Evolutionary conservation across 2,113 vertebrate genomes (phyloP).

Genomic region (Salvelinus namaycush): DNA sequence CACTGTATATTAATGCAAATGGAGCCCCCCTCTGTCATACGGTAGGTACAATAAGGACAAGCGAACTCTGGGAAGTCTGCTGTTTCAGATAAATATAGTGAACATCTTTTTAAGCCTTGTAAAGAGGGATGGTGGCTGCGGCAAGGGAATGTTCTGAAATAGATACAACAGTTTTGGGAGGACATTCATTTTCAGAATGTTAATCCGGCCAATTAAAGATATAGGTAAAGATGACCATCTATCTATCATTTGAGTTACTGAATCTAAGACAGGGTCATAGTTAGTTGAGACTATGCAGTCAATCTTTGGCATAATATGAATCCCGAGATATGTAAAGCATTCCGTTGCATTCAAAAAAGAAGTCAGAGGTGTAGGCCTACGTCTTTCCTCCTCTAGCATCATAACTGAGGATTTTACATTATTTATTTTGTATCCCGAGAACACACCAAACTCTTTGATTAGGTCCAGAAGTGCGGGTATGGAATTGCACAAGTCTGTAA

Average conservation of each 20-base stretch:
- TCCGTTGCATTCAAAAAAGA: background rate
- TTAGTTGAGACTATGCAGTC: background rate
- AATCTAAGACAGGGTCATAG: background rate
- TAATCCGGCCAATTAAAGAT: background rate
- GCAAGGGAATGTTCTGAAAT: too few species aligned
- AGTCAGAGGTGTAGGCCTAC: too few species aligned
- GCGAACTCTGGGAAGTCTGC: background rate
- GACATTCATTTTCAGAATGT: constrained; percentile 4
- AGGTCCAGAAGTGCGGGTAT: too few species aligned
- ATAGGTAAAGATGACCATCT: constrained; percentile 9
- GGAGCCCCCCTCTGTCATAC: constrained; percentile 9
- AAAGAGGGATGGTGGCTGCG: background rate
- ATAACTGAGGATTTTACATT: too few species aligned
- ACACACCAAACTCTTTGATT: too few species aligned
- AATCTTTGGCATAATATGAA: background rate
- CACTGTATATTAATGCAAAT: constrained; percentile 6
- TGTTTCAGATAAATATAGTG: background rate
- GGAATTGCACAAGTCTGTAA: too few species aligned
- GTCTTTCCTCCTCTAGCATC: too few species aligned
- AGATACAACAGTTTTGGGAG: background rate
- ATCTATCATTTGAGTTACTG: background rate
- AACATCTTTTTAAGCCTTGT: background rate
- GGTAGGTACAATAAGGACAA: background rate
- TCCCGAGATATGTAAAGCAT: background rate
- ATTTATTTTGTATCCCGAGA: too few species aligned